Percentiles rank a stretch among this genome's conserved stretches.
Conservation (phyloP, 2,888 invertebrate species). For the Ashinkailepas kermadecensis region DNA sequence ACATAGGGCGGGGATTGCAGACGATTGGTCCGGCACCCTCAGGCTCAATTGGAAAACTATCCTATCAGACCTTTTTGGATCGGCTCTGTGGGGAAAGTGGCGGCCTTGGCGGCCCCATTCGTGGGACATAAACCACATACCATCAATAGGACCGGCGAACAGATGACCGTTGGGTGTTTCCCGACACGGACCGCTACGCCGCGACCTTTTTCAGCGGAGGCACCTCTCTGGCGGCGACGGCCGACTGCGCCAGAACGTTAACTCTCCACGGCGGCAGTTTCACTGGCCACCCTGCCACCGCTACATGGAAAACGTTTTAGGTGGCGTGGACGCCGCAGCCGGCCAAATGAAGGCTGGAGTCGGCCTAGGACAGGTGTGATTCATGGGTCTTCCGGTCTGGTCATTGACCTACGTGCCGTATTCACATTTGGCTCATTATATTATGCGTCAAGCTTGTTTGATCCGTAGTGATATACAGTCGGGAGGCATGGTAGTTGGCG, state of each 20-base stretch:
- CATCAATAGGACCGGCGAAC: too few relatives aligned
- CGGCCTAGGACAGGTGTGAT: not conserved
- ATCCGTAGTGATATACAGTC: not conserved
- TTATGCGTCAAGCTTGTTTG: not conserved
- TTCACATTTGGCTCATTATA: not conserved
- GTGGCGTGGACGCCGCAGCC: not conserved
- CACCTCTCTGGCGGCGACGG: not conserved
- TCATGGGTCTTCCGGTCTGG: not conserved
- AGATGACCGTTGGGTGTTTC: too few relatives aligned
- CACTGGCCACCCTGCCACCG: not conserved
- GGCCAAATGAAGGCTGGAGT: not conserved
- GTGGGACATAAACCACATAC: too few relatives aligned
- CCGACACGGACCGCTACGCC: too few relatives aligned
- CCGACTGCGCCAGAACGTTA: not conserved
- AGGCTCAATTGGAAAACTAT: too few relatives aligned
- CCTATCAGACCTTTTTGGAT: too few relatives aligned
- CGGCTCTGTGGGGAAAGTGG: too few relatives aligned
- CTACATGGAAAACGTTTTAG: constrained; percentile 9
- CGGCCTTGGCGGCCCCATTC: too few relatives aligned
- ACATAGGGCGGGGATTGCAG: too few relatives aligned
- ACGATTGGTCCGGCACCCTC: too few relatives aligned
- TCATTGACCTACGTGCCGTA: not conserved
- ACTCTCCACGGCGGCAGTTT: not conserved
- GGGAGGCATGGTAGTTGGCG: not conserved
- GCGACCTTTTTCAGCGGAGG: not conserved